These are phyloP conservation scores for Baryphthengus martii DNA, from an alignment of 2,113 vertebrate genomes.

Conservation along the genomic window DNA sequence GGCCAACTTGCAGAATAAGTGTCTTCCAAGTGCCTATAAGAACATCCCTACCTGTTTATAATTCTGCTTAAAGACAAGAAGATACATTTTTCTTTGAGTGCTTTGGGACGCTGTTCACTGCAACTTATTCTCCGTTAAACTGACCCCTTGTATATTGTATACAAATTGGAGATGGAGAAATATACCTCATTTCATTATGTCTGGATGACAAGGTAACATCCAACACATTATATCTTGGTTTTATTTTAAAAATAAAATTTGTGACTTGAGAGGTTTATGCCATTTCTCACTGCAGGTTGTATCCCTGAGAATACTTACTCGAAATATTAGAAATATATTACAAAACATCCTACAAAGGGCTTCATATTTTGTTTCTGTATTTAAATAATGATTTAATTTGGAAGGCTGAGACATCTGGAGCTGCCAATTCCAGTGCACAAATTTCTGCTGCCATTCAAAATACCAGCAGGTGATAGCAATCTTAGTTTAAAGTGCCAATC, in stretches of 20 bases:
- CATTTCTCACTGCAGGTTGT: not conserved
- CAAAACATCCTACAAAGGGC: not conserved
- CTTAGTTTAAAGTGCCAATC: not conserved
- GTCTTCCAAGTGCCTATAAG: not conserved
- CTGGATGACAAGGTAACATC: not conserved
- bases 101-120: not conserved
- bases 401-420: not conserved
- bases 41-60: not conserved
- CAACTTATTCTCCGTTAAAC: not conserved
- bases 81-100: not conserved
- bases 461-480: not conserved
- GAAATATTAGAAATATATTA: not conserved
- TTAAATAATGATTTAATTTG: not conserved
- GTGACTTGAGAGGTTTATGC: not conserved
- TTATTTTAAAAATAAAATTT: not conserved
- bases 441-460: not conserved
- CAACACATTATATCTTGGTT: not conserved
- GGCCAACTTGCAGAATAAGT: not conserved
- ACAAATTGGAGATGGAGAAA: not conserved
- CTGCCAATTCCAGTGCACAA: not conserved
- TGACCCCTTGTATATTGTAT: not conserved
- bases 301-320: not conserved
- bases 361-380: not conserved
- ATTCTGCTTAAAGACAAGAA: constrained; percentile 3
- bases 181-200: not conserved